phyloP scores from a whole-genome alignment of 2,113 vertebrate species.

The Peromyscus maniculatus region DNA sequence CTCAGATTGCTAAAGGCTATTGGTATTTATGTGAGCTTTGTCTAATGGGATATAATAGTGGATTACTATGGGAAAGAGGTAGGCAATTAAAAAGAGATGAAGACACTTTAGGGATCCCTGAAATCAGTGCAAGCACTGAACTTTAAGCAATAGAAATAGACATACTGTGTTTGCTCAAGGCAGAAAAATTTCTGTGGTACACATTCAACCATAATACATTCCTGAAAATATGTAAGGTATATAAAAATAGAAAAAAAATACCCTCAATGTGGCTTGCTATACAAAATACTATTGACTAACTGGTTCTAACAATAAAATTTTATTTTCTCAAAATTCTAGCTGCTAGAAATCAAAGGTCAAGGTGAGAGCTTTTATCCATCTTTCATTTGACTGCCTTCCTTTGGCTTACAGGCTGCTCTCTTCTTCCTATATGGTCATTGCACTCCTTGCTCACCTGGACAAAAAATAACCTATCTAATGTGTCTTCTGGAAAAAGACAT shows the following conservation, averaged over 20 bases:
- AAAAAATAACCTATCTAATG: not conserved
- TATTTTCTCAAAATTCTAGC: not conserved
- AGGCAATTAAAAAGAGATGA: not conserved
- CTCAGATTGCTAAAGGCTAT: not conserved
- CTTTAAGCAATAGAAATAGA: not conserved
- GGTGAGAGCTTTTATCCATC: not conserved
- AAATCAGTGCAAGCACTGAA: not conserved
- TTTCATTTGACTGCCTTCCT: not conserved
- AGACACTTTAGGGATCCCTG: rapidly evolving
- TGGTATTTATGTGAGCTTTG: not conserved
- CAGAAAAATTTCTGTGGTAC: not conserved
- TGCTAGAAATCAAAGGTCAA: not conserved
- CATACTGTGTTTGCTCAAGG: not conserved
- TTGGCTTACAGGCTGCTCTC: not conserved
- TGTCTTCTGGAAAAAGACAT: not conserved
- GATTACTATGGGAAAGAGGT: too few relatives aligned
- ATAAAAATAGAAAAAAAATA: not conserved
- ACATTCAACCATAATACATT: not conserved
- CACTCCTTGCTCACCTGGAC: not conserved
- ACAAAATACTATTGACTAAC: not conserved
- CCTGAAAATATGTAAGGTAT: not conserved
- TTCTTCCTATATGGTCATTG: not conserved
- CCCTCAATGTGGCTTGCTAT: not conserved
- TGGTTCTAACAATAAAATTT: not conserved
- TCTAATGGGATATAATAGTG: not conserved